Conservation (phyloP, 2,888 invertebrate species). For the Poecilobothrus nobilitatus region DNA sequence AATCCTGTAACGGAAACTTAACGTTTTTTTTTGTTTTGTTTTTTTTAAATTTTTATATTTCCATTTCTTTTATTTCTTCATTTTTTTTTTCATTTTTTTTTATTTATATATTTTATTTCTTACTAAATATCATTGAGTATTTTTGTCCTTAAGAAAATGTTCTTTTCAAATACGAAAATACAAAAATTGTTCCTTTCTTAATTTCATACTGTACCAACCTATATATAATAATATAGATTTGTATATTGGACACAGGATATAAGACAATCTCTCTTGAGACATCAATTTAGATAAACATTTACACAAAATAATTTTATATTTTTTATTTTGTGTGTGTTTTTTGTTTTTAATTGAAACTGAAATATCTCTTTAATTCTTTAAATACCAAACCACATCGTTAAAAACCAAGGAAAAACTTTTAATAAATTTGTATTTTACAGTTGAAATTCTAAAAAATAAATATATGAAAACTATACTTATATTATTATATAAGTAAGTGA, state of each 20-base stretch:
- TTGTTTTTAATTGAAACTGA: background rate
- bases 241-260: too few species aligned
- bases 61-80: too few species aligned
- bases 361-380: background rate
- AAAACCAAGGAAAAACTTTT: background rate
- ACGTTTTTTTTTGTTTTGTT: background rate
- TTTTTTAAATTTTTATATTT: too few species aligned
- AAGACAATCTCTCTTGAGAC: background rate
- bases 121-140: too few species aligned
- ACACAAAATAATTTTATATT: background rate
- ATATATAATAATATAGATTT: too few species aligned
- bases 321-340: too few species aligned
- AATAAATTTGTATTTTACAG: background rate
- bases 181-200: too few species aligned
- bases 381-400: background rate
- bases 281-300: constrained; percentile 4
- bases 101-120: too few species aligned
- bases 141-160: too few species aligned
- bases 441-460: background rate
- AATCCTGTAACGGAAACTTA: background rate
- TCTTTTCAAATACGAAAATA: too few species aligned
- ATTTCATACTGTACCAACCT: too few species aligned
- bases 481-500: background rate
- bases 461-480: background rate
- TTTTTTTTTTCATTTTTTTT: too few species aligned